Percentiles rank a stretch among this genome's conserved stretches.
Evolutionary conservation across 1,140 invertebrate genomes (phyloP).

Genomic region (Pseudomyrmex sp.): DNA sequence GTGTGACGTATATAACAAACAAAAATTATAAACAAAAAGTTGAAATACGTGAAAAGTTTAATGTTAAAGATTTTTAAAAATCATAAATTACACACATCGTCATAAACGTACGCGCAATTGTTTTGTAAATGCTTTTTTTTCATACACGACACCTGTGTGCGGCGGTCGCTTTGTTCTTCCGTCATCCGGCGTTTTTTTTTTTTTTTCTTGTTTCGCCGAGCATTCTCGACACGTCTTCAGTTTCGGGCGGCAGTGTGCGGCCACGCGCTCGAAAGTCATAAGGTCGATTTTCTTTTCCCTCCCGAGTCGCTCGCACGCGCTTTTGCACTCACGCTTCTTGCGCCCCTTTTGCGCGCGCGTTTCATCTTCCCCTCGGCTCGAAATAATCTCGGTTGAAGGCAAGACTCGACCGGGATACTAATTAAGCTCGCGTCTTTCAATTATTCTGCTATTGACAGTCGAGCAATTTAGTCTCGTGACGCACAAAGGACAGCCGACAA

Average conservation of each 20-base stretch:
- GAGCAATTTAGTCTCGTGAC: conserved; percentile 63
- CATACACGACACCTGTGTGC: conserved; percentile 16
- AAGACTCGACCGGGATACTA: conserved; percentile 60
- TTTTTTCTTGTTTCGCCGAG: neutral
- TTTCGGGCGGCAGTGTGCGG: neutral
- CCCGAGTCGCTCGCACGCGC: conserved; percentile 2
- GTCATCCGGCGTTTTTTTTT: neutral
- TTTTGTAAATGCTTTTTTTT: neutral
- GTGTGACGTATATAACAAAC: conserved; percentile 1
- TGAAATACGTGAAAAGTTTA: too few relatives aligned
- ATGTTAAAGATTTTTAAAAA: conserved; percentile 3
- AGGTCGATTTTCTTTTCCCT: conserved; percentile 60
- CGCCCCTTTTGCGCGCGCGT: conserved; percentile 4
- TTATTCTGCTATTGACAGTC: conserved; percentile 76
- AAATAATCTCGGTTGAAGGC: conserved; percentile 56
- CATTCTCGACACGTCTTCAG: conserved; percentile 49
- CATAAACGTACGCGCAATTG: neutral
- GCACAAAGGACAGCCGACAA: conserved; percentile 62
- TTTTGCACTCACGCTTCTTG: conserved; percentile 24
- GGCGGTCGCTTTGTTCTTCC: neutral
- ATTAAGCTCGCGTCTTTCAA: conserved; percentile 73
- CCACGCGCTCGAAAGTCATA: conserved; percentile 44
- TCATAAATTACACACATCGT: neutral
- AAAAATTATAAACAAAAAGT: neutral
- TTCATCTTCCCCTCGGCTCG: conserved; percentile 18